Evolutionary conservation across 2,888 invertebrate genomes (phyloP), one percentile per base, ranked within the genome.

Genomic region (Lasioglossum lativentre): DNA sequence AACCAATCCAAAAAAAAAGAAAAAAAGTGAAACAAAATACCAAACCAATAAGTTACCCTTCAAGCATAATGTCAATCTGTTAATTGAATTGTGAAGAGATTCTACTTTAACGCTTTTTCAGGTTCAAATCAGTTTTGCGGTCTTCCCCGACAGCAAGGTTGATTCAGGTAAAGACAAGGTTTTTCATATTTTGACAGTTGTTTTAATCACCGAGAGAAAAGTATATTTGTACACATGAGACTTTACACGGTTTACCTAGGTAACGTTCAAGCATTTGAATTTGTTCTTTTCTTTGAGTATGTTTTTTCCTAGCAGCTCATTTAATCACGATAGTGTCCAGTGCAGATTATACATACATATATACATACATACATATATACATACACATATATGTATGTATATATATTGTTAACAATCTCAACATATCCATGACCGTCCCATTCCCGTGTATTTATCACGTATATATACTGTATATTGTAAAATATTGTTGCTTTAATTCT

Each of bases 61-160:
- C 70, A 16, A 89, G 89, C 81, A 81, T 71, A 83, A 80, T 70
- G 70, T 19, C 81, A 88, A 82, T 86, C 45, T 80, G 66, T 78
- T 82, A 86, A 84, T 59, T 79, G 80, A 89, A 84, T 90, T 70
- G 85, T 86, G 89, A 91, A 90, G 87, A 92, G 89, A 92, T 90
- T 93, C 88, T 93, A 92, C 92, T 92, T 92, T 91, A 90, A 92
- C 93, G 90, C 92, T 94, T 94, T 94, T 94, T 94, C 94, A 95
- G 94, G 94, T 94, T 93, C 94, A 94, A 93, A 94, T 94, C 93
- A 94, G 93, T 94, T 94, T 94, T 93, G 93, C 94, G 92, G 94
- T 94, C 93, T 94, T 93, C 93, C 93, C 94, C 90, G 94, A 95
- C 93, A 92, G 93, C 94, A 95, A 94, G 92, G 92, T 93, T 92